These are phyloP conservation scores for Muscicapa adusta DNA, from an alignment of 2,113 vertebrate genomes.

Conservation along the genomic window DNA sequence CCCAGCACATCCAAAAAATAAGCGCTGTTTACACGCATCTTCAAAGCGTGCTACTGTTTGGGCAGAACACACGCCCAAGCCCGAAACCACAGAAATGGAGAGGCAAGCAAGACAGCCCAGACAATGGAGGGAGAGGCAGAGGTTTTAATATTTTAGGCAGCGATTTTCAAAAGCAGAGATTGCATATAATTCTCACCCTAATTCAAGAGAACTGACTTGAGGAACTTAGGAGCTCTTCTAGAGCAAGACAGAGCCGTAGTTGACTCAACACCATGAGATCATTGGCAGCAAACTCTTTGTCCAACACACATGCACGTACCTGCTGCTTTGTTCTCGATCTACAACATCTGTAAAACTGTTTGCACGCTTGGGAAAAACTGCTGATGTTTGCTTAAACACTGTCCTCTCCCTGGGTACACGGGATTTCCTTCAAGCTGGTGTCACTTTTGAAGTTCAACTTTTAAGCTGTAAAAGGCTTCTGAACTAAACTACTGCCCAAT, in stretches of 20 bases:
- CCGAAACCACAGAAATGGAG: conserved; percentile 9
- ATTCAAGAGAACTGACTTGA: not conserved
- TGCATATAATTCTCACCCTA: not conserved
- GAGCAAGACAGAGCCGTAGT: not conserved
- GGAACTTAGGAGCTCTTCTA: not conserved
- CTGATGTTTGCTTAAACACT: conserved; percentile 17
- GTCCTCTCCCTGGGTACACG: not conserved
- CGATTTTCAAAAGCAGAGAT: conserved; percentile 9
- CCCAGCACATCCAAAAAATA: not conserved
- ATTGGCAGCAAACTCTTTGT: not conserved
- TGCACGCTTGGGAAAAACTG: not conserved
- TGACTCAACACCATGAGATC: conserved; percentile 41
- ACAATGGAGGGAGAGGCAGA: conserved; percentile 37
- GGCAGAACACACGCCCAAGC: conserved; percentile 18
- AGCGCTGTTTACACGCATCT: not conserved
- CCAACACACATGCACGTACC: conserved; percentile 44
- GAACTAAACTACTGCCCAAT: not conserved
- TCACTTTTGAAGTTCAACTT: not conserved
- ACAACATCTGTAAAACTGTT: conserved; percentile 51
- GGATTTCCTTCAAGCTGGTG: not conserved
- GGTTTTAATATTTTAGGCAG: not conserved
- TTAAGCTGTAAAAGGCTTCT: not conserved
- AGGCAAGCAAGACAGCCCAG: not conserved
- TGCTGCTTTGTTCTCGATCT: conserved; percentile 19
- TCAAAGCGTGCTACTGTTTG: conserved; percentile 7